Evolutionary conservation across 2,888 invertebrate species (phyloP), one percentile per base, ranked within the genome.

Genomic region (Globia sparganii): DNA sequence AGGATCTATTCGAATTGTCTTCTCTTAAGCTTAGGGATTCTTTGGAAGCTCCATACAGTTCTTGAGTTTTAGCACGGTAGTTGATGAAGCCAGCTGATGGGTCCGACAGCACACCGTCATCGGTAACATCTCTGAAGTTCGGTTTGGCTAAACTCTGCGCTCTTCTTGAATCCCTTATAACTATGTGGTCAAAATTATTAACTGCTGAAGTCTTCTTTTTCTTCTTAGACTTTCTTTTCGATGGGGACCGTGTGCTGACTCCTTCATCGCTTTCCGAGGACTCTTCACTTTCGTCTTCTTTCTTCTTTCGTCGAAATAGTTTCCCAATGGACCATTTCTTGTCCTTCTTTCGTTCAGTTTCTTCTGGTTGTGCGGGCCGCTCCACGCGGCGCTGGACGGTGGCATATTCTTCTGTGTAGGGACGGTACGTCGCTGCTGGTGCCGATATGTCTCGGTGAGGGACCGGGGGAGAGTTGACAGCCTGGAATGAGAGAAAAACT

Each of bases 241-340:
- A 95, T 62, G 94, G 92, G 5, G 95, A 95, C 65, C 94, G 93
- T 43, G 94, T 94, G 85, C 94, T 95, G 84, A 94, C 94, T 62
- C 95, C 96, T 88, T 95, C 97, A 49, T 95, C 96, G 78, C 92
- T 95, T 86, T 97, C 97, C 28, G 97, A 97, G 74, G 97, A 97
- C 75, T 97, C 96, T 21, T 96, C 97, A 67, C 96, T 97, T 85
- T 97, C 97, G 65, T 97, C 97, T 80, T 97, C 97, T 85, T 97
- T 97, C 93, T 98, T 98, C 94, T 98, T 98, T 91, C 98, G 97
- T 83, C 98, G 97, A 91, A 98, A 98, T 5, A 98, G 97, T 88
- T 98, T 98, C 13, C 98, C 98, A 64, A 98, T 97, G 15, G 98
- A 98, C 98, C 98, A 98, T 93, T 98, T 98, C 87, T 97, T 98